phyloP scores from a whole-genome alignment of 2,113 vertebrate species.

The Etheostoma cragini region DNA sequence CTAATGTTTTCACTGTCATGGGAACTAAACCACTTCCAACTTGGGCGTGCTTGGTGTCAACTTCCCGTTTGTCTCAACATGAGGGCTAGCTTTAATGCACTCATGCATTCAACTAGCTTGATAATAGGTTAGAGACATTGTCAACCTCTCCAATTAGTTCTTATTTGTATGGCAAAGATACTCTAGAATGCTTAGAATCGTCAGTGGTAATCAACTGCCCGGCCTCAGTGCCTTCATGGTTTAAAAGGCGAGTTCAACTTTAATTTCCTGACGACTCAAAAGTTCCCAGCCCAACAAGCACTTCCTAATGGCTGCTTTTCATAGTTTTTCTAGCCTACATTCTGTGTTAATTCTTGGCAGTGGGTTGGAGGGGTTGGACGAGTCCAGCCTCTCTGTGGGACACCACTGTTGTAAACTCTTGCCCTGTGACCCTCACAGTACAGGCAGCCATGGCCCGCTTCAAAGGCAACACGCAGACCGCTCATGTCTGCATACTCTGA shows the following conservation, averaged over 20 bases:
- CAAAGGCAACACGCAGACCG: slow-evolving; percentile 64
- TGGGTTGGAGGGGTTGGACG: slow-evolving; percentile 8
- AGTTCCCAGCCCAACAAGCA: slow-evolving; percentile 1
- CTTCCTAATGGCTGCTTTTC: slow-evolving; percentile 20
- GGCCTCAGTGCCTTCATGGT: not conserved
- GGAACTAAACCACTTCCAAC: not conserved
- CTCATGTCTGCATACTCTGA: slow-evolving; percentile 55
- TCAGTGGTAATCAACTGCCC: not conserved
- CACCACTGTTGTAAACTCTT: slow-evolving; percentile 56
- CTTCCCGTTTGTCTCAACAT: not conserved
- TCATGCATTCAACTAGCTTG: not conserved
- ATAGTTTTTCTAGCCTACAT: slow-evolving; percentile 17
- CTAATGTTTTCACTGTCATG: not conserved
- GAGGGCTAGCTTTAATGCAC: not conserved
- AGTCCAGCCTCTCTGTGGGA: slow-evolving; percentile 47
- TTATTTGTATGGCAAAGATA: not conserved
- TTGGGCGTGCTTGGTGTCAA: not conserved
- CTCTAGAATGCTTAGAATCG: not conserved
- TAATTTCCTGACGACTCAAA: not conserved
- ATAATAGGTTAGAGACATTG: not conserved
- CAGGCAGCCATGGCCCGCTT: slow-evolving; percentile 51
- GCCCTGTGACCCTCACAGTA: slow-evolving; percentile 62
- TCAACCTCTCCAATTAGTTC: not conserved
- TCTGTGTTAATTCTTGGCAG: slow-evolving; percentile 35
- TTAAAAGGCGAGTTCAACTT: not conserved